Conservation (phyloP, 2,888 invertebrate genomes). For the Oxytorus armatus region DNA sequence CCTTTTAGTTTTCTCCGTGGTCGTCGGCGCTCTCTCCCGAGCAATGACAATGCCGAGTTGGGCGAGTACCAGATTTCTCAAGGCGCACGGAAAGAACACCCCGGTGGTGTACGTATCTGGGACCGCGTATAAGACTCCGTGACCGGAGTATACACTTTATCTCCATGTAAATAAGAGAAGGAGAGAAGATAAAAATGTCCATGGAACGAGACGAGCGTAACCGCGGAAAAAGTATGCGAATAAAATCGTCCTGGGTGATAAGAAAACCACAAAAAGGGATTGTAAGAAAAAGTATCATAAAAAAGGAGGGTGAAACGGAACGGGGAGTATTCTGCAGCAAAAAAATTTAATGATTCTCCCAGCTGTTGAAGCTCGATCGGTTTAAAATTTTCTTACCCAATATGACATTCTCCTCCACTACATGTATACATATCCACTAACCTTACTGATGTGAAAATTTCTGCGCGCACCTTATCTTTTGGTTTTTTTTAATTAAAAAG, state of each 20-base stretch:
- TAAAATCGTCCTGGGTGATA: slow-evolving; percentile 40
- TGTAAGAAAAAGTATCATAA: slow-evolving; percentile 48
- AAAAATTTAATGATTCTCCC: slow-evolving; percentile 55
- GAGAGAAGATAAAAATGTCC: background rate
- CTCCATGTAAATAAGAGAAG: slow-evolving; percentile 1
- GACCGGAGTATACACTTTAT: too few relatives aligned
- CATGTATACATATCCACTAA: too few relatives aligned
- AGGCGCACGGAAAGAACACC: slow-evolving; percentile 4
- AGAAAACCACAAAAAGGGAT: slow-evolving; percentile 22
- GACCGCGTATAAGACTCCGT: too few relatives aligned
- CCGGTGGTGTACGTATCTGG: too few relatives aligned
- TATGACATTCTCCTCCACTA: background rate
- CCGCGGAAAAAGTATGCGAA: slow-evolving; percentile 34
- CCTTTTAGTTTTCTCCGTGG: slow-evolving; percentile 37
- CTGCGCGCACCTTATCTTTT: too few relatives aligned
- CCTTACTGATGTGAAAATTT: slow-evolving; percentile 3
- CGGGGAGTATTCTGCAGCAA: slow-evolving; percentile 19
- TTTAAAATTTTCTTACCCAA: slow-evolving; percentile 54
- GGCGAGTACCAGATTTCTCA: slow-evolving; percentile 6
- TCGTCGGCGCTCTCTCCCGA: slow-evolving; percentile 37
- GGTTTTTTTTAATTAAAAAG: too few relatives aligned
- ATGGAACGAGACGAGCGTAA: slow-evolving; percentile 34
- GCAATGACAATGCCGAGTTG: slow-evolving; percentile 43
- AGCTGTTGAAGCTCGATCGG: slow-evolving; percentile 56
- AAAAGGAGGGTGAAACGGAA: slow-evolving; percentile 22